A percentile compares a stretch with the other conserved stretches of the same genome.
phyloP scores from a whole-genome alignment of 1,140 invertebrate species.

The Macrobrachium rosenbergii region DNA sequence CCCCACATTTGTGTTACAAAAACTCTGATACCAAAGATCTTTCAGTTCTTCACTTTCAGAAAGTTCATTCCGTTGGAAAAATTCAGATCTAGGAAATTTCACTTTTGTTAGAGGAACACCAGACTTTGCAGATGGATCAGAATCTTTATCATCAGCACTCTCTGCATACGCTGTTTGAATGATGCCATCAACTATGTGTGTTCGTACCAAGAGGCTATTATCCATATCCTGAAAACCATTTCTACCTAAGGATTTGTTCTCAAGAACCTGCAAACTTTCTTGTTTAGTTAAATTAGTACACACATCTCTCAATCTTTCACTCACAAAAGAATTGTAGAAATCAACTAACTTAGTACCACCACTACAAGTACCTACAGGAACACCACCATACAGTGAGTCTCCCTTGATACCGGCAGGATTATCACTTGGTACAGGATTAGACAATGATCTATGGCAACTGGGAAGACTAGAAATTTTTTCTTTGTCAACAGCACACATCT shows the following conservation, averaged over 20 bases:
- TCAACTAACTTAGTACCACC: too few relatives aligned
- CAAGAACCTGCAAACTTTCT: too few relatives aligned
- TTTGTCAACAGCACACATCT: background rate
- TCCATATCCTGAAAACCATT: background rate
- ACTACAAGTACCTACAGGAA: background rate
- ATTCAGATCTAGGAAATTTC: constrained; percentile 5
- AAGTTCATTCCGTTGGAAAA: constrained; percentile 15
- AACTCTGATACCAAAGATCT: constrained; percentile 55
- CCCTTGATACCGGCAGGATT: constrained; percentile 23
- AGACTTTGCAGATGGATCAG: background rate
- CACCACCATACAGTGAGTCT: constrained; percentile 9
- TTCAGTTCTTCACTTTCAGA: constrained; percentile 48
- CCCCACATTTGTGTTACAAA: constrained; percentile 34
- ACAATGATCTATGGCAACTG: constrained; percentile 15
- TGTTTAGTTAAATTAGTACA: too few relatives aligned
- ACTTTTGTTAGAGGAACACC: background rate
- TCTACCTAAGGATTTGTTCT: too few relatives aligned
- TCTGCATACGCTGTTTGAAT: constrained; percentile 50
- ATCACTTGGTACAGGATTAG: background rate
- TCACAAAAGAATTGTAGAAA: too few relatives aligned
- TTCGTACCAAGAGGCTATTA: constrained; percentile 43
- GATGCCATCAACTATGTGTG: constrained; percentile 49
- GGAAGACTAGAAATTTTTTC: constrained; percentile 55
- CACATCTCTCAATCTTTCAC: too few relatives aligned
- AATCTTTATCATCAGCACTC: constrained; percentile 24